These are phyloP conservation scores for Styela plicata DNA, from an alignment of 23 tunicate species.

Conservation along the genomic window DNA sequence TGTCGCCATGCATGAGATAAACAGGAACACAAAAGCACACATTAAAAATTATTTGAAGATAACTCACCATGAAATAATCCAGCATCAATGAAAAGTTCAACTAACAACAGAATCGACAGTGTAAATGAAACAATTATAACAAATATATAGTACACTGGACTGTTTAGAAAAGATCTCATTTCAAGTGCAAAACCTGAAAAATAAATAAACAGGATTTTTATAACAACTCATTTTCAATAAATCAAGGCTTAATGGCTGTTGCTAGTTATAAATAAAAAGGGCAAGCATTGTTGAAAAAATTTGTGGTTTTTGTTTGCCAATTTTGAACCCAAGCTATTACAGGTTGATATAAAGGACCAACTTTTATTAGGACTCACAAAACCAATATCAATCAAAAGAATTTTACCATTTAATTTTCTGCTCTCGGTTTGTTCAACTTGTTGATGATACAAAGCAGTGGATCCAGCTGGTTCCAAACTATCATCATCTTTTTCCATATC, in stretches of 20 bases:
- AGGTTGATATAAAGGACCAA: no score
- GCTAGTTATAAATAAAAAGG: no score
- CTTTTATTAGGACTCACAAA: no score
- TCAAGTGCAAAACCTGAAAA: not conserved
- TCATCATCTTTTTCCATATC: not conserved
- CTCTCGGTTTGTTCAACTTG: not conserved
- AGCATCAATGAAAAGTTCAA: slow-evolving; percentile 21
- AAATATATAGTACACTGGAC: slow-evolving; percentile 31
- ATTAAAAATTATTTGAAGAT: no score
- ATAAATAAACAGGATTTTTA: not conserved
- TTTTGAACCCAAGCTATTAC: not conserved
- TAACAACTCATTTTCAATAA: no score
- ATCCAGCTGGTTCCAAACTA: not conserved
- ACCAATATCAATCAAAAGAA: no score
- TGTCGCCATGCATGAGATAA: no score
- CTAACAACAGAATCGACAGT: slow-evolving; percentile 1
- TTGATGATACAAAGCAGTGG: not conserved
- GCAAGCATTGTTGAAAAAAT: no score
- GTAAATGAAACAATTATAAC: not conserved
- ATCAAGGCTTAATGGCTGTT: no score
- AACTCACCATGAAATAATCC: not conserved
- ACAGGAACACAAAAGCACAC: no score
- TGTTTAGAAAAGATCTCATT: slow-evolving; percentile 7
- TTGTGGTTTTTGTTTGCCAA: no score
- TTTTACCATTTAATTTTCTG: not conserved